Conservation (phyloP, 2,888 invertebrate genomes). For the Drosophila tanythrix region DNA sequence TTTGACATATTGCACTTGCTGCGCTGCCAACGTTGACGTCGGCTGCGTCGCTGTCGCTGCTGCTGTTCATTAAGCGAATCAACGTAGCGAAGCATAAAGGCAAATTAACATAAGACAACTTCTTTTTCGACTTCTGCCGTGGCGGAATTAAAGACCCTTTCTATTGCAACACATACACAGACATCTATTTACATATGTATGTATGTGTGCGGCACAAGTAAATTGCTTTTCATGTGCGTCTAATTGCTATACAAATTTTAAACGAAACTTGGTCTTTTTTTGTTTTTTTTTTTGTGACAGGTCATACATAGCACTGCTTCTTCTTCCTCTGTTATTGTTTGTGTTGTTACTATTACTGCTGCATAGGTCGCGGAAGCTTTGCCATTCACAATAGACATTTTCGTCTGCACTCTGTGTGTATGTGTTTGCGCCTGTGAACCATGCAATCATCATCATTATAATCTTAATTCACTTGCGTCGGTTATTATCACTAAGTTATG, state of each 20-base stretch:
- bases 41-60: constrained; percentile 5
- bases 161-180: constrained; percentile 44
- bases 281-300: constrained; percentile 56
- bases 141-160: constrained; percentile 79
- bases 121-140: constrained; percentile 67
- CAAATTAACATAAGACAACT: constrained; percentile 79
- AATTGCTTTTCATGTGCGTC: constrained; percentile 70
- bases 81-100: constrained; percentile 78
- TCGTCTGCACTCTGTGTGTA: constrained; percentile 16
- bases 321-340: constrained; percentile 20
- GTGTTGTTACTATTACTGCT: constrained; percentile 15
- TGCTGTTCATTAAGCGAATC: constrained; percentile 78
- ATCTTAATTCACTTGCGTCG: constrained; percentile 18
- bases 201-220: constrained; percentile 39
- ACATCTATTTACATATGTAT: neutral
- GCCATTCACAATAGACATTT: constrained; percentile 33
- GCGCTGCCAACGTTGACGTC: constrained; percentile 27
- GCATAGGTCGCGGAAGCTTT: constrained; percentile 47
- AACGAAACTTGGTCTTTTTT: constrained; percentile 40
- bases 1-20: constrained; percentile 78
- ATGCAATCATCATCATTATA: constrained; percentile 44
- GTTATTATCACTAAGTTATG: neutral
- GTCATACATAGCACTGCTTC: constrained; percentile 56
- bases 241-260: constrained; percentile 76
- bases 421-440: constrained; percentile 36